Evolutionary conservation across 2,888 invertebrate species (phyloP).

Genomic region (Halictus quadricinctus): DNA sequence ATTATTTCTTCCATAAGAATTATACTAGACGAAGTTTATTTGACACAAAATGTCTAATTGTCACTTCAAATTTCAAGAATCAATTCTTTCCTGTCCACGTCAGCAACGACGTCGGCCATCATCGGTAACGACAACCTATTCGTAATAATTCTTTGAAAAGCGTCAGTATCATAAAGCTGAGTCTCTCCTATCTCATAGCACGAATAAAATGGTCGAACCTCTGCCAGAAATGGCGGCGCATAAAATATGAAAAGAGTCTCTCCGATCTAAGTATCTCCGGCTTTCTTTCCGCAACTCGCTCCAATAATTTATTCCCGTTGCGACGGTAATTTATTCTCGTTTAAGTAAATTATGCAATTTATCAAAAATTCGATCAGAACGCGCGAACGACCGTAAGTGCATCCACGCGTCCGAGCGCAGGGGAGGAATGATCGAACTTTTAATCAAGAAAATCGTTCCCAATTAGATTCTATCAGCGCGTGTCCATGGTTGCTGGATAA

Average conservation of each 20-base stretch:
- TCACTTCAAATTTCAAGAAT: neutral
- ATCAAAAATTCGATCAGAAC: neutral
- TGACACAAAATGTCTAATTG: neutral
- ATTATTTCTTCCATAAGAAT: too few relatives aligned
- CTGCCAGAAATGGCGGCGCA: neutral
- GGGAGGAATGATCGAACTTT: neutral
- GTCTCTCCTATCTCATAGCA: neutral
- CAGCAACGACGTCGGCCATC: neutral
- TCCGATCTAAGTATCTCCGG: too few relatives aligned
- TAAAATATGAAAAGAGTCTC: too few relatives aligned
- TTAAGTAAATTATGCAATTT: neutral
- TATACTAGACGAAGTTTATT: too few relatives aligned
- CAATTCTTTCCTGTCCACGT: neutral
- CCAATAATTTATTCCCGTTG: too few relatives aligned
- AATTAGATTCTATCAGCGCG: neutral
- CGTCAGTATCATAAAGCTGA: neutral
- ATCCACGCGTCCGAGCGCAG: too few relatives aligned
- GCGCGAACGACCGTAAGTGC: too few relatives aligned
- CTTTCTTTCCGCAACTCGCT: too few relatives aligned
- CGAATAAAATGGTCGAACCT: neutral
- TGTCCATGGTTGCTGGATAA: neutral
- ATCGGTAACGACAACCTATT: neutral
- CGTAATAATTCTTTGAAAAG: neutral
- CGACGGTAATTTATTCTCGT: neutral
- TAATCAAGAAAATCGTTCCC: neutral